Conservation (phyloP, 2,113 vertebrate species). For the Lepisosteus osseus region DNA sequence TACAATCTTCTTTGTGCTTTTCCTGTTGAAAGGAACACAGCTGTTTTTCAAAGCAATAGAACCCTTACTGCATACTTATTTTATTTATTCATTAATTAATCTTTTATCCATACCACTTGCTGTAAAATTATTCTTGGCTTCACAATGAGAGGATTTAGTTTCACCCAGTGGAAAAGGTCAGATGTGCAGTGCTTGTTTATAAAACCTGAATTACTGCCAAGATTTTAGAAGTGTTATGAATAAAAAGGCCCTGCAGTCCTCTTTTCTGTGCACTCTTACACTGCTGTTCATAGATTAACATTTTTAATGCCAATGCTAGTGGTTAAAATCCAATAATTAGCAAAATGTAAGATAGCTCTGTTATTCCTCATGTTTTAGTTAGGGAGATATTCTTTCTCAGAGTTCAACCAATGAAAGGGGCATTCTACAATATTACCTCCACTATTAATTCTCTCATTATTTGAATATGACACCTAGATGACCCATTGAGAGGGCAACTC, state of each 20-base stretch:
- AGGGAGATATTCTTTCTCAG: neutral
- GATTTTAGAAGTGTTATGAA: slow-evolving; percentile 28
- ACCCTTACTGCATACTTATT: slow-evolving; percentile 1
- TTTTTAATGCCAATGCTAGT: neutral
- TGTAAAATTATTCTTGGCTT: slow-evolving; percentile 26
- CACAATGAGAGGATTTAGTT: slow-evolving; percentile 27
- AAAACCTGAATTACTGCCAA: slow-evolving; percentile 34
- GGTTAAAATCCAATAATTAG: neutral
- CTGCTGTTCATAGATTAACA: neutral
- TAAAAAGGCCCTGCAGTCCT: slow-evolving; percentile 25
- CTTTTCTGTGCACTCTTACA: neutral
- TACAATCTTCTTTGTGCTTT: neutral
- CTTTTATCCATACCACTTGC: slow-evolving; percentile 24
- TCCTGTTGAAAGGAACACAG: neutral
- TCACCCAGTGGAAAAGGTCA: slow-evolving; percentile 34
- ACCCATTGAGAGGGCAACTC: slow-evolving; percentile 37
- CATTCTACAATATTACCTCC: slow-evolving; percentile 17
- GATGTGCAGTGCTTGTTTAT: slow-evolving; percentile 29
- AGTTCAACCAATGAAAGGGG: neutral
- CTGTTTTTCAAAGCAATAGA: neutral
- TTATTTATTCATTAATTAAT: slow-evolving; percentile 13
- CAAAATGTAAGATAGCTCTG: neutral
- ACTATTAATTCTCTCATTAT: slow-evolving; percentile 50
- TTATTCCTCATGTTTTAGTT: neutral
- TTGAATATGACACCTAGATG: slow-evolving; percentile 56